A percentile compares a stretch with the other conserved stretches of the same genome.
Conservation (phyloP, 2,797 vertebrate species). For the Crypturellus tataupa region DNA sequence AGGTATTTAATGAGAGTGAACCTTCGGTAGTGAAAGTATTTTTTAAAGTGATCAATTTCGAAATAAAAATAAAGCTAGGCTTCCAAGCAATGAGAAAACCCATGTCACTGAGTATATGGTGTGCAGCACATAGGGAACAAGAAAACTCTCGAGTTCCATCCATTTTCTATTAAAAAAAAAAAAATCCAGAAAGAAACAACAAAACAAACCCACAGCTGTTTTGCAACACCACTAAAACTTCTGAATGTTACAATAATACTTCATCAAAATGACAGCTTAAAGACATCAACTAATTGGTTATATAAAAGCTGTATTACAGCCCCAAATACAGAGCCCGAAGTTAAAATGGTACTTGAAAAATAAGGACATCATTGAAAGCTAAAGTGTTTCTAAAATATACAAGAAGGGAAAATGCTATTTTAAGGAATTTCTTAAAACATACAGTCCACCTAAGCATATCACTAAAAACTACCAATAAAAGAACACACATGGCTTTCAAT, state of each 20-base stretch:
- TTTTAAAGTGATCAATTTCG: background rate
- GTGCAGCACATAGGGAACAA: background rate
- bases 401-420: background rate
- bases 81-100: background rate
- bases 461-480: background rate
- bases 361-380: background rate
- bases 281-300: background rate
- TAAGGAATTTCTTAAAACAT: background rate
- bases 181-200: too few species aligned
- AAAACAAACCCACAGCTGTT: background rate
- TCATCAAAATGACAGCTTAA: background rate
- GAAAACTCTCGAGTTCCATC: background rate
- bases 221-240: background rate
- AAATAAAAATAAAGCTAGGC: background rate
- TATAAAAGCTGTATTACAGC: background rate
- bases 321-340: too few species aligned
- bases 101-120: background rate
- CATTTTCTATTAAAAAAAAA: background rate
- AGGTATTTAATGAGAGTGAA: background rate
- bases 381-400: background rate
- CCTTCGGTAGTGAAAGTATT: background rate
- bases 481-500: background rate
- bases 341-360: background rate
- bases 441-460: background rate
- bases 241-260: background rate